Conservation (phyloP, 2,113 vertebrate species). For the Lepus timidus region DNA sequence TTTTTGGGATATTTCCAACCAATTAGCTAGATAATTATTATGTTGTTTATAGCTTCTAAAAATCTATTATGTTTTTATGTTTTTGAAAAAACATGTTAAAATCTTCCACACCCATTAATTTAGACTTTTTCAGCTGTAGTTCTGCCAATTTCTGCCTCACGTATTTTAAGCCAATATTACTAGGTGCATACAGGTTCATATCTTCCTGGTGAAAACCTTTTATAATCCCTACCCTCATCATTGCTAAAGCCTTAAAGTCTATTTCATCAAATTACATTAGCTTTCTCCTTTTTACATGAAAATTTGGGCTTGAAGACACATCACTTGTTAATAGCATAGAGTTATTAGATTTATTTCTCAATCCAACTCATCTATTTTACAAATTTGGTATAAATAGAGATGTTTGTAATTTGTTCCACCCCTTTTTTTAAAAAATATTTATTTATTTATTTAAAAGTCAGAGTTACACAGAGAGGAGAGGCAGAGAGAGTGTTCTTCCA, state of each 20-base stretch:
- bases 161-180: neutral
- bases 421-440: neutral
- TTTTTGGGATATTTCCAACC: neutral
- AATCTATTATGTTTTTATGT: neutral
- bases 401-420: neutral
- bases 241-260: neutral
- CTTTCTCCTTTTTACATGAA: neutral
- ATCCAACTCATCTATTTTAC: neutral
- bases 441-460: no score
- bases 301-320: neutral
- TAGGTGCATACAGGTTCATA: neutral
- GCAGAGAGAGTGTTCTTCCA: no score
- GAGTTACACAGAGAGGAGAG: no score
- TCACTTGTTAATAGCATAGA: neutral
- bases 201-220: neutral
- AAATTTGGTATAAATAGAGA: neutral
- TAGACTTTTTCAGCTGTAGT: neutral
- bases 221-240: neutral
- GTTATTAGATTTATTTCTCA: neutral
- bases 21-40: neutral
- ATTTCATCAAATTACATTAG: conserved; percentile 23
- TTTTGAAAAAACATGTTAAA: neutral
- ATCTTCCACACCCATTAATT: neutral
- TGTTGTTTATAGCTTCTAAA: neutral
- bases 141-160: neutral